Conservation (phyloP, 2,888 invertebrate species). For the Chromoteleia sp. region DNA sequence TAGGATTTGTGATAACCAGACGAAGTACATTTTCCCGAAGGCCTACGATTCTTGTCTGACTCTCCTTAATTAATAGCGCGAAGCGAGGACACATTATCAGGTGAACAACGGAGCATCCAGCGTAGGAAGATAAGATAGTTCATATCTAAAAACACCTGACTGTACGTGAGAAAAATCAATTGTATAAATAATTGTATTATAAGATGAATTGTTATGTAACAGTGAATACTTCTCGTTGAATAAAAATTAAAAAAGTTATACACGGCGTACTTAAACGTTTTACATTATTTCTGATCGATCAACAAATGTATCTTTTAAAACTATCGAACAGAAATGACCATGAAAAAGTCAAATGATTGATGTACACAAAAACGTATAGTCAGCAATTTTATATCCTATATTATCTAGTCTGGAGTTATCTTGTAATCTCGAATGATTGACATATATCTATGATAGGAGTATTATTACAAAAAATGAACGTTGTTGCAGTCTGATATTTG, state of each 20-base stretch:
- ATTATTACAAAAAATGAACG: slow-evolving; percentile 20
- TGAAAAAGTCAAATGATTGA: slow-evolving; percentile 22
- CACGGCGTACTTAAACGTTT: background rate
- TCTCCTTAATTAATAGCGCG: slow-evolving; percentile 25
- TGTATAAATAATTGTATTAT: slow-evolving; percentile 1
- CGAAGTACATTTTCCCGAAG: background rate
- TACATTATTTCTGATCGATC: slow-evolving; percentile 3
- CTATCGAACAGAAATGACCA: background rate
- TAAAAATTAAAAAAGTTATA: background rate
- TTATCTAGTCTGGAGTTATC: slow-evolving; percentile 6
- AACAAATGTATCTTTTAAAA: background rate
- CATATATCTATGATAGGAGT: slow-evolving; percentile 30
- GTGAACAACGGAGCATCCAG: background rate
- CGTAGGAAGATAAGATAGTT: slow-evolving; percentile 14
- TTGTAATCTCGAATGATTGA: slow-evolving; percentile 9
- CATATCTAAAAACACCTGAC: slow-evolving; percentile 3
- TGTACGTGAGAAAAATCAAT: slow-evolving; percentile 20
- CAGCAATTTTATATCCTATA: slow-evolving; percentile 6
- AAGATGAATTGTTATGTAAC: slow-evolving; percentile 11
- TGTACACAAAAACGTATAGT: background rate
- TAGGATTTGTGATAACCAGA: too few species aligned
- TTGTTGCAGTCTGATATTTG: slow-evolving; percentile 31
- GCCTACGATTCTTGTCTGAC: background rate
- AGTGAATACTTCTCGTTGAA: background rate
- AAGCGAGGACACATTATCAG: slow-evolving; percentile 24